Base-by-base conservation (phyloP, 2,797 vertebrate species). In the Ctenochaetus hawaiiensis region DNA sequence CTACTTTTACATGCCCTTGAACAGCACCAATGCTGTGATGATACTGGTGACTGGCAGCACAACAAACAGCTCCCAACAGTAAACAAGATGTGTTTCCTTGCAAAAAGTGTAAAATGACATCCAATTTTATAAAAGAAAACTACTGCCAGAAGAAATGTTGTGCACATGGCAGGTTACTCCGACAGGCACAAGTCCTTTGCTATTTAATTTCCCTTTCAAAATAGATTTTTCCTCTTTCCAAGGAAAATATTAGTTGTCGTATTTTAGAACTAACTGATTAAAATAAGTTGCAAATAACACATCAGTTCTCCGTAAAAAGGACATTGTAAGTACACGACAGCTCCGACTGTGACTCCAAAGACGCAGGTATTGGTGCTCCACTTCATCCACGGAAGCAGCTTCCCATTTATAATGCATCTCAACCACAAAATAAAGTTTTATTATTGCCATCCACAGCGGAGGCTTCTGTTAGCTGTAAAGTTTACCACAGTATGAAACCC, bases 381-480 rank as follows among this genome's bases (percentile, higher is more conserved):
- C 52, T 70, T 17, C 51, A 72, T 76, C 59, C 58, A 37, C 44
- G 53, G 61, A 54, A 58, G 62, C 49, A 44, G 23, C 75, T 56
- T 75, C 12, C 26, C n/a, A 13, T 79, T 83, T 68, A 76, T 48
- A 67, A 64, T 69, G 66, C 0, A 72, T 30, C 62, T 78, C 51
- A 34, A 76, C 67, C 49, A 72, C 66, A 72, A 44, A 63, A 78
- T 77, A 76, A 82, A 72, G 51, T 79, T 77, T 72, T 76, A 84
- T 80, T 80, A 79, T 82, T 78, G 66, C 67, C 20, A 60, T 71
- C 64, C 59, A 39, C 13, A 58, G 58, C 59, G 43, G 68, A 70
- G 58, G 67, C 63, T 77, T 76, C 57, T 78, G 71, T 47, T 67
- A 64, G 52, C 73, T 78, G 56, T 8, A 56, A 58, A 77, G 44